Conservation (phyloP, 2,113 vertebrate species). For the Syngnathus typhle region DNA sequence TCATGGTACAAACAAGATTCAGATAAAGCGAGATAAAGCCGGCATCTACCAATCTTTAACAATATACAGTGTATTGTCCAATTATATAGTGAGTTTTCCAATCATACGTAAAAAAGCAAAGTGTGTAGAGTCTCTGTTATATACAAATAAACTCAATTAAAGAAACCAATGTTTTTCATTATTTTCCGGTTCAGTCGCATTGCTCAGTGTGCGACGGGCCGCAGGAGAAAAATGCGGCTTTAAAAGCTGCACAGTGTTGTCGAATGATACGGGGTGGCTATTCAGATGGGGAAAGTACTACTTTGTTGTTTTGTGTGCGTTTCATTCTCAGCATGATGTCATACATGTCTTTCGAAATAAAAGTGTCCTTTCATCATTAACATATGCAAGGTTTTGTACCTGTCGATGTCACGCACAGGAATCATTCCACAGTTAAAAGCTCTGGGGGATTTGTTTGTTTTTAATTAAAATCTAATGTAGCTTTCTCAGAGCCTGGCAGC, state of each 20-base stretch:
- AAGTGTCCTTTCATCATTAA: conserved; percentile 13
- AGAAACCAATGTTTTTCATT: too few species aligned
- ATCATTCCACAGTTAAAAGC: conserved; percentile 41
- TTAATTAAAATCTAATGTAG: conserved; percentile 71
- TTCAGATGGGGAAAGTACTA: not conserved
- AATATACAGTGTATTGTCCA: too few species aligned
- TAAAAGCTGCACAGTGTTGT: conserved; percentile 60
- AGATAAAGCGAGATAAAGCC: too few species aligned
- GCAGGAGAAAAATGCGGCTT: conserved; percentile 12
- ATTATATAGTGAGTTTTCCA: too few species aligned
- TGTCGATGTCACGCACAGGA: conserved; percentile 28
- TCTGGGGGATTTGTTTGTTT: conserved; percentile 68
- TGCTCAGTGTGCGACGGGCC: too few species aligned
- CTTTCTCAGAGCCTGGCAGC: conserved; percentile 59
- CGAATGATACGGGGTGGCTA: conserved; percentile 51
- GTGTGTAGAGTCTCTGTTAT: too few species aligned
- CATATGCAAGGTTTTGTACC: conserved; percentile 27
- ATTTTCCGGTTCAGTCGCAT: too few species aligned
- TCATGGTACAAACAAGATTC: too few species aligned
- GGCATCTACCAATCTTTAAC: too few species aligned
- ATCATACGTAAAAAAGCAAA: too few species aligned
- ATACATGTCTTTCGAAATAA: not conserved
- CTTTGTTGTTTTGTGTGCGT: not conserved
- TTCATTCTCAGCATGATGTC: not conserved
- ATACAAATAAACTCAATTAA: too few species aligned